These are phyloP conservation scores for Hypotaenidia philippensis DNA, from an alignment of 2,797 vertebrate genomes.

Conservation along the genomic window DNA sequence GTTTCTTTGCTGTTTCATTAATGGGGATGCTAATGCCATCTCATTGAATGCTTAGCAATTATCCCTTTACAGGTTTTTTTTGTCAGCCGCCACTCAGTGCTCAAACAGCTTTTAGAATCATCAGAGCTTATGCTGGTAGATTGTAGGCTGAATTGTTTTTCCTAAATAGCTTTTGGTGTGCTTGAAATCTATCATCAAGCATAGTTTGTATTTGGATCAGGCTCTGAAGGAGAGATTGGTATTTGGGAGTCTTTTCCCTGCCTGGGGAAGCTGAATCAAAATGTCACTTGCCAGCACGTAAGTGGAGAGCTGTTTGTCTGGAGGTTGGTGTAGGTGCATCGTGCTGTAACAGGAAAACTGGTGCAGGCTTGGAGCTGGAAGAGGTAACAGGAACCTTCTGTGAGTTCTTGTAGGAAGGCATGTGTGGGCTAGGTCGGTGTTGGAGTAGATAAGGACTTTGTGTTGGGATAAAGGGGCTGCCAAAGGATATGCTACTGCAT, in stretches of 20 bases:
- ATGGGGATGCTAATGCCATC: not conserved
- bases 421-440: fast-evolving
- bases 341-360: not conserved
- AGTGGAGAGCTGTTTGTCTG: not conserved
- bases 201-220: slow-evolving; percentile 23
- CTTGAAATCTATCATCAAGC: slow-evolving; percentile 10
- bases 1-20: not conserved
- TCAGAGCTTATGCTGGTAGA: slow-evolving; percentile 17
- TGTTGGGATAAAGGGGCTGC: not conserved
- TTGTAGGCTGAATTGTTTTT: slow-evolving; percentile 6
- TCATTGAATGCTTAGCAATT: not conserved
- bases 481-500: not conserved
- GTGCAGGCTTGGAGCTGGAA: not conserved
- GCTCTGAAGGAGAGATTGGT: not conserved
- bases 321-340: not conserved
- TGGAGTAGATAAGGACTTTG: not conserved
- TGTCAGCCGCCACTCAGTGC: not conserved
- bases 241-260: not conserved
- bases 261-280: not conserved
- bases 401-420: fast-evolving
- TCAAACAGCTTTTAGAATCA: not conserved
- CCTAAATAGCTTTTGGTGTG: not conserved
- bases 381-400: not conserved
- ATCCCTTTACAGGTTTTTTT: not conserved
- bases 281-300: not conserved